phyloP scores from a whole-genome alignment of 1,140 invertebrate species.

The Lordiphosa stackelbergi region DNA sequence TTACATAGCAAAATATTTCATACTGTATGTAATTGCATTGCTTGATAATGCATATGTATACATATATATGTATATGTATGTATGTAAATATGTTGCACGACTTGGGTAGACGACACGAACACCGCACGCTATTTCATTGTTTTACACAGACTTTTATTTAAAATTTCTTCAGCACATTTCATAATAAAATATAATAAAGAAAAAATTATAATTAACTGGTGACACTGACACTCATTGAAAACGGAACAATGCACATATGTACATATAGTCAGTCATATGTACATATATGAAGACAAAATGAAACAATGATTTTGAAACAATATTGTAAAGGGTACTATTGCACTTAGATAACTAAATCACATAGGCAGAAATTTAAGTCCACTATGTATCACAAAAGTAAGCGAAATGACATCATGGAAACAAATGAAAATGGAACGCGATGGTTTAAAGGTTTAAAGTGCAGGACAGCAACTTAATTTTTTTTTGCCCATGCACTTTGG shows the following conservation, averaged over 20 bases:
- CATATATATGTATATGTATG: slow-evolving; percentile 23
- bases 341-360: slow-evolving; percentile 9
- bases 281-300: slow-evolving; percentile 35
- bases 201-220: slow-evolving; percentile 51
- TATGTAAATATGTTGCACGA: slow-evolving; percentile 23
- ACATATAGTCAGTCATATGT: slow-evolving; percentile 3
- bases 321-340: slow-evolving; percentile 23
- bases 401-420: no score
- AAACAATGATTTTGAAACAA: slow-evolving; percentile 50
- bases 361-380: background rate
- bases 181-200: slow-evolving; percentile 54
- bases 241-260: slow-evolving; percentile 38
- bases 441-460: no score
- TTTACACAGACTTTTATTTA: slow-evolving; percentile 18
- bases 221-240: slow-evolving; percentile 54
- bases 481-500: no score
- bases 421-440: no score
- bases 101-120: slow-evolving; percentile 10
- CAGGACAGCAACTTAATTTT: no score
- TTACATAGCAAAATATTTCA: slow-evolving; percentile 48
- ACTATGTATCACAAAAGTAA: slow-evolving; percentile 2
- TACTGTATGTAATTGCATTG: slow-evolving; percentile 38
- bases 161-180: slow-evolving; percentile 35
- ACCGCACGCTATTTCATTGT: slow-evolving; percentile 28
- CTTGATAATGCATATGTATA: slow-evolving; percentile 38